These are phyloP conservation scores for Drosophila peninsularis DNA, from an alignment of 2,888 invertebrate genomes.

Conservation along the genomic window DNA sequence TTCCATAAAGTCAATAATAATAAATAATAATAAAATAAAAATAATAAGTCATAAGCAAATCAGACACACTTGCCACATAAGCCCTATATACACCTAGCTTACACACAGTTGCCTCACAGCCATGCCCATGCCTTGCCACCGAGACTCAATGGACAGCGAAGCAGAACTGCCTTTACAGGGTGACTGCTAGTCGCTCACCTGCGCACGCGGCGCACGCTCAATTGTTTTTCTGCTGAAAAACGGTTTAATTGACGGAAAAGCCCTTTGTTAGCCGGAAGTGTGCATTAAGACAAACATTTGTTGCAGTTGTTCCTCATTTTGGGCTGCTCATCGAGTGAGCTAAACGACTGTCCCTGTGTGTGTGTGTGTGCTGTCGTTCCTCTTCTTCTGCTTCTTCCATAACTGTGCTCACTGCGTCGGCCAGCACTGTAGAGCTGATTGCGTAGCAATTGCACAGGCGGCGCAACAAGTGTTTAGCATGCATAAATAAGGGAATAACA, in stretches of 20 bases:
- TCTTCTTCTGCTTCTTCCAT: background rate
- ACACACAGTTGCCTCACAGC: too few relatives aligned
- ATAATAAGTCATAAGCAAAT: too few relatives aligned
- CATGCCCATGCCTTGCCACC: too few relatives aligned
- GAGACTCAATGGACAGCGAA: too few relatives aligned
- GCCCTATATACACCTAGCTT: too few relatives aligned
- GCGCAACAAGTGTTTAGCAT: slow-evolving; percentile 3
- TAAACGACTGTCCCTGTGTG: background rate
- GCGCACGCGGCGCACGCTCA: background rate
- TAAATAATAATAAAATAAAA: too few relatives aligned
- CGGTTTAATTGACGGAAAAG: slow-evolving; percentile 67
- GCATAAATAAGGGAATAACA: background rate
- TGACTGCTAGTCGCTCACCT: background rate
- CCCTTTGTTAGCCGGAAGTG: slow-evolving; percentile 54
- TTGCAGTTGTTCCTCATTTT: slow-evolving; percentile 39
- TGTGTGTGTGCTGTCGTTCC: background rate
- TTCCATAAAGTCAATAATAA: too few relatives aligned
- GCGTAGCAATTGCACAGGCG: background rate
- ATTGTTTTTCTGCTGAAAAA: slow-evolving; percentile 24
- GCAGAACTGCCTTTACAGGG: background rate
- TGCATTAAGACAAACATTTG: slow-evolving; percentile 20
- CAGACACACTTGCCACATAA: too few relatives aligned
- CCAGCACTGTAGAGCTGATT: slow-evolving; percentile 3
- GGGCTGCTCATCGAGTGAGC: slow-evolving; percentile 14
- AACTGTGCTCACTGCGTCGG: background rate